These are phyloP conservation scores for Siderastrea radians DNA, from an alignment of 92 coral and sea anemone genomes.

Conservation along the genomic window DNA sequence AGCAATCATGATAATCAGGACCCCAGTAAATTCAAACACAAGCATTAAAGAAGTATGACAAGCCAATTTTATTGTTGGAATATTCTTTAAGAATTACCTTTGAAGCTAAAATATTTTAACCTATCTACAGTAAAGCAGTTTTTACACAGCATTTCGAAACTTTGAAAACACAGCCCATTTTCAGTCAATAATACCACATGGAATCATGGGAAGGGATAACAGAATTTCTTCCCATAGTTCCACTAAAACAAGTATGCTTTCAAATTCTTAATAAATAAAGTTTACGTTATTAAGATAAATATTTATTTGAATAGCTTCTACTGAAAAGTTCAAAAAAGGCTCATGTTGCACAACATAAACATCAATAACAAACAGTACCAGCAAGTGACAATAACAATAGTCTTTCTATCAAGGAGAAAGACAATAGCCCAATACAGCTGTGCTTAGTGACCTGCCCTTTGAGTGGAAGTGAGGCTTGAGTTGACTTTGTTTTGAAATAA, in stretches of 20 bases:
- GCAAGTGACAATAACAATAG: background rate
- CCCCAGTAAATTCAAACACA: too few species aligned
- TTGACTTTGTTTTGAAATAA: too few species aligned
- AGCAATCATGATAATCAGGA: too few species aligned
- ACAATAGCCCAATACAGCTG: too few species aligned
- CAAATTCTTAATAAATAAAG: slow-evolving; percentile 17
- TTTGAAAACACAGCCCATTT: background rate
- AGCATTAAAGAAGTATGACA: background rate
- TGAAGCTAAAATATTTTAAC: slow-evolving; percentile 1
- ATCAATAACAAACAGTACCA: background rate
- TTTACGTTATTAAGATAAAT: slow-evolving; percentile 10
- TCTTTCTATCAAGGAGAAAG: background rate
- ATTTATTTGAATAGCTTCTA: background rate
- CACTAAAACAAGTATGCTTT: background rate
- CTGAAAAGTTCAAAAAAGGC: background rate
- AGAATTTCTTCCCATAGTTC: slow-evolving; percentile 3
- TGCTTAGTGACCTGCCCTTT: too few species aligned
- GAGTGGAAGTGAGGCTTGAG: too few species aligned
- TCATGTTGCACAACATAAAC: background rate
- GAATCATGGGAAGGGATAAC: background rate
- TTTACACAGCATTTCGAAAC: background rate
- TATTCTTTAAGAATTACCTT: slow-evolving; percentile 3
- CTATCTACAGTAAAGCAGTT: background rate
- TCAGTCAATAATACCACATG: background rate
- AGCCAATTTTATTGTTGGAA: slow-evolving; percentile 28